Conservation (phyloP, 2,113 vertebrate genomes). For the Bettongia penicillata region DNA sequence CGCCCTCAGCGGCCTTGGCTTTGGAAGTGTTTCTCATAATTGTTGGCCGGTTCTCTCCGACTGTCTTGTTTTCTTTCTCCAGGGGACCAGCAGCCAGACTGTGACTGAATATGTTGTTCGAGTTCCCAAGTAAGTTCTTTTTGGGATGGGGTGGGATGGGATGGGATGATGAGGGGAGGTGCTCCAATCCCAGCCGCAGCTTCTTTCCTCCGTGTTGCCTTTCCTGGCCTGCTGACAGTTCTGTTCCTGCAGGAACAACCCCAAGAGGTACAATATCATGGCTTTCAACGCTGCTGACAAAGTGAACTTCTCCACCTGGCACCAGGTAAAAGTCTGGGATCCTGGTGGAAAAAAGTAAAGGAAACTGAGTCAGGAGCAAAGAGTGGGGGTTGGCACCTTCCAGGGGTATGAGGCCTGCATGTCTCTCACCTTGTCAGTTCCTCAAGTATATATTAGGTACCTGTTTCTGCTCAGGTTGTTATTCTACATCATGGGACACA, state of each 20-base stretch:
- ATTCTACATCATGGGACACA: not conserved
- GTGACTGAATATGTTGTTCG: constrained; percentile 92
- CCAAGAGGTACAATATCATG: constrained; percentile 94
- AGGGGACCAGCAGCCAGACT: constrained; percentile 89
- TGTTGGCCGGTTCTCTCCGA: not conserved
- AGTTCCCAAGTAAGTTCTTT: constrained; percentile 93
- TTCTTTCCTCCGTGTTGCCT: too few relatives aligned
- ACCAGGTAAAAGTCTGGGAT: constrained; percentile 84
- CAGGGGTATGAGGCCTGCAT: not conserved
- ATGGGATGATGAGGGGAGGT: not conserved
- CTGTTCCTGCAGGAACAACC: constrained; percentile 87
- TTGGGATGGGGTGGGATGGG: not conserved
- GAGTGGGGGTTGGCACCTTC: not conserved
- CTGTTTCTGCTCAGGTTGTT: not conserved
- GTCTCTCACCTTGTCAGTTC: not conserved
- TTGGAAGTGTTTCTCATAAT: not conserved
- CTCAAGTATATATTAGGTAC: not conserved
- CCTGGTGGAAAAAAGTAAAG: too few relatives aligned
- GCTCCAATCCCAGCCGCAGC: not conserved
- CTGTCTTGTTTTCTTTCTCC: not conserved
- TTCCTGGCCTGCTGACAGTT: not conserved
- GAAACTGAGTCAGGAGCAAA: not conserved
- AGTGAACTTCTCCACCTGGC: constrained; percentile 92
- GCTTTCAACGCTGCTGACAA: constrained; percentile 93
- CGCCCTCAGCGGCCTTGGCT: not conserved